Evolutionary conservation across 2,888 invertebrate species (phyloP), one percentile per base, ranked within the genome.

Genomic region (Periphyllus acericola): DNA sequence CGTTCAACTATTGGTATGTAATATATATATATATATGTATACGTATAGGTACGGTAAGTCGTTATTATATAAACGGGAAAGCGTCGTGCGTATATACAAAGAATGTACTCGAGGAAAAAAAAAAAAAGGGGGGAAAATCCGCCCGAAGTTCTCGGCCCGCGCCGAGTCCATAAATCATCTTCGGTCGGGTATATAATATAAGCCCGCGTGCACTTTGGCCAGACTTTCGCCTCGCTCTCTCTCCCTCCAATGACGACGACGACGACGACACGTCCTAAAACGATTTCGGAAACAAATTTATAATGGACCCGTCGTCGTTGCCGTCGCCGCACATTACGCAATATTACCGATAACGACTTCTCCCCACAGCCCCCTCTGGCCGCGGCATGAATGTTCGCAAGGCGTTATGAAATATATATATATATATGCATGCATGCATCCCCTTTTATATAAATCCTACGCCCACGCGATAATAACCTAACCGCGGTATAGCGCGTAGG

Each of bases 281-380:
- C 75, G 75, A 75, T 75, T 75, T 75, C 29, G 75, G 75, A 75
- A 75, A 75, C 75, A 75, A 75, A 75, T 75, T 75, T 75, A 75
- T 29, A 75, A 75, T 46, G 75, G 75, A 75, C 75, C 46, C 75
- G 75, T 74, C n/a, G 14, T 14, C 71, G 74, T n/a, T 21, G 74
- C 36, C 71, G 71, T 34, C 21, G 36, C 40, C 75, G 46, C 75
- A 75, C 46, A 46, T 46, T 46, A 46, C 25, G 25, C 21, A 40
- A 46, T 75, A 75, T 46, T 75, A 75, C 25, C 75, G 75, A 75
- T 75, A 75, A 75, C 75, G 46, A 75, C 40, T 71, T 71, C 71
- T 71, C 71, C 14, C 71, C 71, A 1, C 32, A 3, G 55, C 71
- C 32, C 29, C 71, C 71, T 1, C 17, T 32, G 14, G 3, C 0